Evolutionary conservation across 2,888 invertebrate species (phyloP), one percentile per base, ranked within the genome.

Genomic region (Neoascia interrupta): DNA sequence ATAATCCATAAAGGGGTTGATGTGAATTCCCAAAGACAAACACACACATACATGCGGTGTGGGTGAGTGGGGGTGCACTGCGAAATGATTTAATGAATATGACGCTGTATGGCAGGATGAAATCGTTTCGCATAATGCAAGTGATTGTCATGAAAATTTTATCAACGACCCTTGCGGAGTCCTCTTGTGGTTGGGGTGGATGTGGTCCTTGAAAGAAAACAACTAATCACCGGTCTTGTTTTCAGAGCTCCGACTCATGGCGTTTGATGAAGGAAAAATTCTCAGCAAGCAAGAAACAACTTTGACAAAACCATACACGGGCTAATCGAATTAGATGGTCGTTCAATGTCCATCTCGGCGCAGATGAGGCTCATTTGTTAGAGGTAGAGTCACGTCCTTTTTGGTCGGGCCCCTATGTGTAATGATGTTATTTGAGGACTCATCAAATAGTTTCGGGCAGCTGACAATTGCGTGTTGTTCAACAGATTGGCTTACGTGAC

Each of bases 1-100:
- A 79, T 79, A 79, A 79, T 73, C 79, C 66, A 79, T 79, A 73
- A 79, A 79, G 79, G 79, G 79, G 73, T 73, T 79, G 79, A 72
- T 76, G 36, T 19, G 11, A 51, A 16, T 19, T 34, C 31, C 18
- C 18, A 18, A 1, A 23, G 11, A 21, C 11, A n/a, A n/a, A n/a
- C n/a, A n/a, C n/a, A n/a, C n/a, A n/a, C n/a, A n/a, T n/a, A n/a
- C n/a, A 26, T 23, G 23, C 18, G 37, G 31, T 66, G 60, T 63
- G 58, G 49, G 56, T 64, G 56, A 39, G 70, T 10, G 28, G 53
- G 41, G 54, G 23, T 49, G 63, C 69, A 47, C 39, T 68, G 73
- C 73, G 56, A 73, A 79, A 73, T 79, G 79, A 79, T 79, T 79
- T 79, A 79, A 79, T 79, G 73, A 79, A 79, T 73, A 79, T 66